A percentile compares a stretch with the other conserved stretches of the same genome.
phyloP scores from a whole-genome alignment of 2,888 invertebrate genomes.

The Dryomyza anilis region DNA sequence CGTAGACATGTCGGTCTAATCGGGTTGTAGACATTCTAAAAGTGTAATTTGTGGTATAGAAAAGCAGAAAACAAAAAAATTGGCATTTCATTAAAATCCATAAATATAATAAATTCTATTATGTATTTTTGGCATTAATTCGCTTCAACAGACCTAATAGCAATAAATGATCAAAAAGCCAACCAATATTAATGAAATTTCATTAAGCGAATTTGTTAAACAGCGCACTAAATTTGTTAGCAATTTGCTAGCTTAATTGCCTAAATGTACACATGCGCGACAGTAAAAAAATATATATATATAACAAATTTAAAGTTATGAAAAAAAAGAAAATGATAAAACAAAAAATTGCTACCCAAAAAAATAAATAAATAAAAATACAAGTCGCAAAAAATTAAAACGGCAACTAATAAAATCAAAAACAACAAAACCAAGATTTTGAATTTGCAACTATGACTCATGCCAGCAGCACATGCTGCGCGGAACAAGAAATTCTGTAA shows the following conservation, averaged over 20 bases:
- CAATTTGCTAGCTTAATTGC: slow-evolving; percentile 59
- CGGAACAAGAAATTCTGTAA: slow-evolving; percentile 16
- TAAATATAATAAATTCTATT: too few species aligned
- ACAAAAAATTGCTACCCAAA: slow-evolving; percentile 28
- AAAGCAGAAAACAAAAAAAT: too few species aligned
- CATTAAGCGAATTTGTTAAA: slow-evolving; percentile 26
- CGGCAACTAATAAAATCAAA: slow-evolving; percentile 25
- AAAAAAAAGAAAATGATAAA: slow-evolving; percentile 27
- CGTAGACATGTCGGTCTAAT: too few species aligned
- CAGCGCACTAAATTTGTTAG: slow-evolving; percentile 50
- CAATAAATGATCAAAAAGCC: too few species aligned
- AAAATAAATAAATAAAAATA: slow-evolving; percentile 26
- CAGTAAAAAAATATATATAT: slow-evolving; percentile 6
- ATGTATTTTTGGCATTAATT: too few species aligned
- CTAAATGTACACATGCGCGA: slow-evolving; percentile 8
- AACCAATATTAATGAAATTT: slow-evolving; percentile 19
- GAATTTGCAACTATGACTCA: slow-evolving; percentile 28
- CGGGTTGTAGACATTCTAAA: too few species aligned
- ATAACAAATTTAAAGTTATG: slow-evolving; percentile 8
- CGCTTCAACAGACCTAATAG: background rate
- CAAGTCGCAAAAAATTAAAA: background rate
- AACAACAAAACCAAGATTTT: slow-evolving; percentile 29
- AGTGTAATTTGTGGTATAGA: too few species aligned
- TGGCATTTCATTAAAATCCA: too few species aligned
- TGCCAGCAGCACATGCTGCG: slow-evolving; percentile 15